A percentile compares a stretch with the other conserved stretches of the same genome.
phyloP scores from a whole-genome alignment of 2,797 vertebrate genomes.

The Enteromius treurensis region DNA sequence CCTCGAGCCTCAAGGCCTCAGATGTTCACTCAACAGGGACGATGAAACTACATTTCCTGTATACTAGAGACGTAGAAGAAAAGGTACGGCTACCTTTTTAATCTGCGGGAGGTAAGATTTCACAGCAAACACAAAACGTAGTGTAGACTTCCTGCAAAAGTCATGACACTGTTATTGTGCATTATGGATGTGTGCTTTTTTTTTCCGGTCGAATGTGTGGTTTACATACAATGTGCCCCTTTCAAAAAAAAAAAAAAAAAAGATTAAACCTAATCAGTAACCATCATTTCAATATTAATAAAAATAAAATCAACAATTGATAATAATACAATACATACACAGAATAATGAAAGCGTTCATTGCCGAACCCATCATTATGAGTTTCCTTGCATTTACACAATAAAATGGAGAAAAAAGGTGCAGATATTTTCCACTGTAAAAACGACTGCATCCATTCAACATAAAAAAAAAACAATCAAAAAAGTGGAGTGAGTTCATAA shows the following conservation, averaged over 20 bases:
- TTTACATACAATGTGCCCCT: slow-evolving; percentile 71
- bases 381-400: slow-evolving; percentile 68
- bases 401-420: slow-evolving; percentile 62
- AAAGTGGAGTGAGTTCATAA: slow-evolving; percentile 63
- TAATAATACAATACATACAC: slow-evolving; percentile 84
- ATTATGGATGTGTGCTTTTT: slow-evolving; percentile 61
- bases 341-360: slow-evolving; percentile 66
- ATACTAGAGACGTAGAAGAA: slow-evolving; percentile 7
- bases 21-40: slow-evolving; percentile 7
- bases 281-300: slow-evolving; percentile 76
- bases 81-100: slow-evolving; percentile 10
- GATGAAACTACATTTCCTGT: slow-evolving; percentile 3
- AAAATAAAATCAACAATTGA: slow-evolving; percentile 81
- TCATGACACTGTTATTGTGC: slow-evolving; percentile 50
- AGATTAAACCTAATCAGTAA: slow-evolving; percentile 63
- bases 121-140: slow-evolving; percentile 30
- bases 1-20: not conserved
- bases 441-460: slow-evolving; percentile 57
- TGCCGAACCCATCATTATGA: slow-evolving; percentile 71
- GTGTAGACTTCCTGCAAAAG: slow-evolving; percentile 32
- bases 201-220: slow-evolving; percentile 62
- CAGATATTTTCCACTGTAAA: slow-evolving; percentile 51
- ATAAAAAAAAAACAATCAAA: slow-evolving; percentile 18
- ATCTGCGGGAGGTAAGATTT: slow-evolving; percentile 31
- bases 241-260: slow-evolving; percentile 51